Conservation (phyloP, 92 coral and sea anemone genomes). For the Desmophyllum pertusum region DNA sequence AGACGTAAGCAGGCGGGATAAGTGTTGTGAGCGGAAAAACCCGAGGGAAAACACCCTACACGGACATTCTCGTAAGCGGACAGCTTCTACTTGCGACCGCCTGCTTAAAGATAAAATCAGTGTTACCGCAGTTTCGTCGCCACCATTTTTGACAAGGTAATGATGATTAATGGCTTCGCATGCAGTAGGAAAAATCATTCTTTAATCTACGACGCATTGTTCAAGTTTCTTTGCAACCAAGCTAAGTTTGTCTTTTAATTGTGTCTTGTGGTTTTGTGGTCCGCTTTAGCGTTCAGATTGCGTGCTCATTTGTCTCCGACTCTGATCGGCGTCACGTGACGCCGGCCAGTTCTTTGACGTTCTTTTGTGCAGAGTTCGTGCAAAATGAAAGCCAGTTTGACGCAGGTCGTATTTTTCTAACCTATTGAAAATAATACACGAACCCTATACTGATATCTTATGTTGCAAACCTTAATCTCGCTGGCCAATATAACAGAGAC, state of each 20-base stretch:
- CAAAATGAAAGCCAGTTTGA: neutral
- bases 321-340: neutral
- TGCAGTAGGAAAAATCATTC: neutral
- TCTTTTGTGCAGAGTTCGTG: neutral
- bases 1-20: too few species aligned
- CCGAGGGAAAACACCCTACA: too few species aligned
- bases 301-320: neutral
- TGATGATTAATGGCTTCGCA: constrained; percentile 18
- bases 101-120: too few species aligned
- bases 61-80: too few species aligned
- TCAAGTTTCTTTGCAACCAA: neutral
- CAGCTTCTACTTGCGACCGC: too few species aligned
- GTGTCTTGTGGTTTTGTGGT: too few species aligned
- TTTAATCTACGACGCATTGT: neutral
- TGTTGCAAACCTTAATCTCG: neutral
- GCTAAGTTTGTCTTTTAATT: neutral
- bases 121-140: neutral
- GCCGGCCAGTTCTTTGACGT: neutral
- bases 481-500: neutral
- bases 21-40: constrained; percentile 32
- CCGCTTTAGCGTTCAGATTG: neutral
- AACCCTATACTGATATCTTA: neutral
- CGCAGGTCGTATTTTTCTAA: neutral
- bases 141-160: neutral
- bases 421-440: neutral